A percentile compares a stretch with the other conserved stretches of the same genome.
These are phyloP conservation scores for Nephila pilipes DNA, from an alignment of 1,140 invertebrate species.

Conservation along the genomic window DNA sequence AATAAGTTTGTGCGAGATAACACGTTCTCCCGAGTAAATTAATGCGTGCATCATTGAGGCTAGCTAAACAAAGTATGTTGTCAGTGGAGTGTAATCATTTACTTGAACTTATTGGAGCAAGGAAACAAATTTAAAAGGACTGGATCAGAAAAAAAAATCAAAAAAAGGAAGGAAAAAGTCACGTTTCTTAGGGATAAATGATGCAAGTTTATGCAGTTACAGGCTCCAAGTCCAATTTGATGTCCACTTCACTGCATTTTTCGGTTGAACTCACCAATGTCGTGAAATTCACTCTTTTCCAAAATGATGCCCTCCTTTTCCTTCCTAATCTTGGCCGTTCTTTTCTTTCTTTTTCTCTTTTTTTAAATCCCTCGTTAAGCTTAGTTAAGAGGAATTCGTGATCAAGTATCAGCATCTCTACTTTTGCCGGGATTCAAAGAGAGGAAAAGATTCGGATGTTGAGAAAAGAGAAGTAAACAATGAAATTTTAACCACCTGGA, in stretches of 20 bases:
- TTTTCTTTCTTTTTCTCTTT: background rate
- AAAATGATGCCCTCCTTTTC: constrained; percentile 26
- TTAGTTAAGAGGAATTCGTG: constrained; percentile 59
- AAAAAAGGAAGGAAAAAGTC: constrained; percentile 57
- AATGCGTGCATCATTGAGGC: constrained; percentile 48
- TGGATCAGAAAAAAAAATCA: too few relatives aligned
- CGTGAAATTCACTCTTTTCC: constrained; percentile 47
- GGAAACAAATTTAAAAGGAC: constrained; percentile 49
- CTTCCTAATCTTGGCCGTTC: constrained; percentile 1
- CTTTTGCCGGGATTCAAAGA: background rate
- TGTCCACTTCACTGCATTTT: constrained; percentile 63
- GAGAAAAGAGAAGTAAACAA: background rate
- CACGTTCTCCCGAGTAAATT: constrained; percentile 39
- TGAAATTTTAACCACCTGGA: constrained; percentile 24
- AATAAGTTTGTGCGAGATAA: background rate
- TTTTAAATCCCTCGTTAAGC: constrained; percentile 52
- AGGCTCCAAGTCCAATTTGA: constrained; percentile 61
- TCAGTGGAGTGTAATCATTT: constrained; percentile 65
- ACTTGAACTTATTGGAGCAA: constrained; percentile 38
- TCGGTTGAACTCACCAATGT: constrained; percentile 20
- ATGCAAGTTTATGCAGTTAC: constrained; percentile 64
- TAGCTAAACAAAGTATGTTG: constrained; percentile 59
- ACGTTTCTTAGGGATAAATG: constrained; percentile 60
- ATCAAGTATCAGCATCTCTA: constrained; percentile 59
- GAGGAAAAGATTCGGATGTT: background rate